Base-by-base conservation (phyloP, 2,888 invertebrate species). In the Sturmia bella region DNA sequence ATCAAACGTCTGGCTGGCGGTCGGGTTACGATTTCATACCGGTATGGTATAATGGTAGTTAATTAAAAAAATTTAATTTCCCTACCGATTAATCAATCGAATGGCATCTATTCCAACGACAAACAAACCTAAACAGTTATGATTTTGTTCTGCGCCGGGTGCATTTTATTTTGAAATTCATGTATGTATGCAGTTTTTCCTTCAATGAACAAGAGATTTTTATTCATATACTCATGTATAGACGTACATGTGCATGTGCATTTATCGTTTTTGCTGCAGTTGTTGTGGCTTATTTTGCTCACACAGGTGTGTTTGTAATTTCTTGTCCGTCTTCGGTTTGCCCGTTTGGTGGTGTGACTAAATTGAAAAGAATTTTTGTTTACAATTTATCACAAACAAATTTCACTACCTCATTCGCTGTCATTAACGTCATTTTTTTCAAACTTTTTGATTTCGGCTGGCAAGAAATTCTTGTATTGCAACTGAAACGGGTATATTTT, bases 301-400 rank as follows among this genome's bases (percentile, higher is more conserved):
- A 52, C 73, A 54, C 82, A 82, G 82, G 82, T 82, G 82, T 78
- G 75, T 78, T 75, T 61, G 12, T 52, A 17, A 59, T 63, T 57
- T 50, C 66, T 32, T 45, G n/a, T 59, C 37, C 63, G 41, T 48
- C 11, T 64, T 70, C 39, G 64, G 7, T 63, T 56, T 56, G 73
- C 37, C 7, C 64, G 73, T 48, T 56, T 64, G 56, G 43, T 50
- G 43, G 43, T 64, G 69, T 82, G 82, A 82, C 78, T 82, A 82
- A 82, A 78, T 75, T 61, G 12, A 70, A 82, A 82, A 70, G 48
- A 70, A 82, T 82, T 64, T 82, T 78, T 78, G 66, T 82, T 82
- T 75, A 78, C 69, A 82, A 70, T 57, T 63, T 57, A 41, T 64
- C 45, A 59, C 45, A 48, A 61, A 56, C 61, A 43, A 72, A 72